These are phyloP conservation scores for Dilophus febrilis DNA, from an alignment of 2,888 invertebrate genomes.

Conservation along the genomic window DNA sequence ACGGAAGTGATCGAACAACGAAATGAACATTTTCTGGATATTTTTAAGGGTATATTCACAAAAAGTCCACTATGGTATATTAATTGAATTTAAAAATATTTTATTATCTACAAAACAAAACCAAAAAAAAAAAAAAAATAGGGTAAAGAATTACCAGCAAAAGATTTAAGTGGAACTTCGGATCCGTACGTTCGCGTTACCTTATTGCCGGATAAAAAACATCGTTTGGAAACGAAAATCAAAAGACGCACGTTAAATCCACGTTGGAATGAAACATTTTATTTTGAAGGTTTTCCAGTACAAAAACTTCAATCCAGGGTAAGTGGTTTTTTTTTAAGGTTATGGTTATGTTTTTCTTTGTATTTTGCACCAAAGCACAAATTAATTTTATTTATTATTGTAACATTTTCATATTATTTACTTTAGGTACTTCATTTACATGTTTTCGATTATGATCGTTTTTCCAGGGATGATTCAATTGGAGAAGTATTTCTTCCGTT, in stretches of 20 bases:
- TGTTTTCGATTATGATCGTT: conserved; percentile 87
- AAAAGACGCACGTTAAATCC: conserved; percentile 80
- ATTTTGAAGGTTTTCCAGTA: conserved; percentile 86
- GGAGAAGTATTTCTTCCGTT: conserved; percentile 83
- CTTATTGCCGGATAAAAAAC: conserved; percentile 78
- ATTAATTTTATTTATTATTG: neutral
- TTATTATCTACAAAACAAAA: too few species aligned
- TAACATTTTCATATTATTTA: too few species aligned
- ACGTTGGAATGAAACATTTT: conserved; percentile 87
- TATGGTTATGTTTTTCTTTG: neutral
- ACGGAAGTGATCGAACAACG: too few species aligned
- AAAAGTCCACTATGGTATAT: too few species aligned
- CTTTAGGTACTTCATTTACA: conserved; percentile 68
- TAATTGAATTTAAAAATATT: too few species aligned
- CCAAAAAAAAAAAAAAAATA: conserved; percentile 24
- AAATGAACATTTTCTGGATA: too few species aligned
- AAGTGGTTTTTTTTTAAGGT: conserved; percentile 11
- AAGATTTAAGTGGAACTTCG: conserved; percentile 80
- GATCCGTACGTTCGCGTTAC: conserved; percentile 86
- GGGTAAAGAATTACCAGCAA: conserved; percentile 88
- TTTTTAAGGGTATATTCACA: too few species aligned
- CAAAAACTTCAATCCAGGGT: conserved; percentile 82
- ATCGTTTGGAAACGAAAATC: conserved; percentile 82
- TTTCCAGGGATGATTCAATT: conserved; percentile 85
- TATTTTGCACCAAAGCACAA: neutral